phyloP scores from a whole-genome alignment of 2,888 invertebrate genomes.

The Hydrotaea diabolus region DNA sequence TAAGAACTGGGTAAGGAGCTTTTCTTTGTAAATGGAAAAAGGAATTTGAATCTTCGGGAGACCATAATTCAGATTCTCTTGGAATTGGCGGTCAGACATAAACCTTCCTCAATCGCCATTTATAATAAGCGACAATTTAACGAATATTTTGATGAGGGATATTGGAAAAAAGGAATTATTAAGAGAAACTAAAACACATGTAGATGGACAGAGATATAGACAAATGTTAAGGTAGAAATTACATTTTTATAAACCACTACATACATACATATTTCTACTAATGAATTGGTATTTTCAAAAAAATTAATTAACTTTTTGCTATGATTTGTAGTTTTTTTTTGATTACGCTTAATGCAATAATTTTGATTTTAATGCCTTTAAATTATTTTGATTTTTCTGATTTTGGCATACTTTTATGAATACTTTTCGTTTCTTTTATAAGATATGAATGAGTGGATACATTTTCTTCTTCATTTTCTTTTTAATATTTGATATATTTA shows the following conservation, averaged over 20 bases:
- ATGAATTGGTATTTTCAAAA: too few species aligned
- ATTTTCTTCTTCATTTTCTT: conserved; percentile 22
- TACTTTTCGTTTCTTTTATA: conserved; percentile 18
- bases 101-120: too few species aligned
- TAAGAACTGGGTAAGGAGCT: too few species aligned
- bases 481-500: conserved; percentile 17
- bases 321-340: not conserved
- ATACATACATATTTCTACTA: conserved; percentile 13
- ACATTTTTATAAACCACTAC: conserved; percentile 10
- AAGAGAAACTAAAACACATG: not conserved
- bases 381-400: conserved; percentile 66
- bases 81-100: too few species aligned
- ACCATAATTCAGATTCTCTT: too few species aligned
- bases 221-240: not conserved
- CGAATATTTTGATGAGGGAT: too few species aligned
- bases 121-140: too few species aligned
- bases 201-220: not conserved
- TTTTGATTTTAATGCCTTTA: conserved; percentile 47
- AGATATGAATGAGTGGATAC: conserved; percentile 22
- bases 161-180: not conserved
- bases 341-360: conserved; percentile 56
- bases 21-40: too few species aligned
- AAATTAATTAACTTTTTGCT: too few species aligned
- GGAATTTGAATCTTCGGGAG: too few species aligned
- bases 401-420: conserved; percentile 55